Conservation (phyloP, 2,797 vertebrate genomes). For the Florisuga fusca region DNA sequence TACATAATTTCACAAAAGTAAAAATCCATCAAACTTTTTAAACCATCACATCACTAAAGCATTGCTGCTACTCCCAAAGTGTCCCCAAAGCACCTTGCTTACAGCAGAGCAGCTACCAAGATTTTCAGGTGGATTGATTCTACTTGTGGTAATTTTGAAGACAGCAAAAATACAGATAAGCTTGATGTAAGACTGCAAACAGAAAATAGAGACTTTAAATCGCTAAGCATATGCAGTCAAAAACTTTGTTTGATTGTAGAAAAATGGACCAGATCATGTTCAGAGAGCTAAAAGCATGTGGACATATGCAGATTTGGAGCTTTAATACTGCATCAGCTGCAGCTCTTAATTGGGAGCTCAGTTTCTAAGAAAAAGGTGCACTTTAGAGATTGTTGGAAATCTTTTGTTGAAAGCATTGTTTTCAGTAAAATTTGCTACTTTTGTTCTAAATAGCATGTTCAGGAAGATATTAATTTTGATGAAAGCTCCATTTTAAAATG, state of each 20-base stretch:
- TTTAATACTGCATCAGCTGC: neutral
- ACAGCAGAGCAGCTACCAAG: neutral
- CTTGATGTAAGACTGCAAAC: neutral
- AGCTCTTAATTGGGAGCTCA: neutral
- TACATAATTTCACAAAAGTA: neutral
- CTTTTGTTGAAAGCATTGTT: neutral
- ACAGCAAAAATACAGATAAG: neutral
- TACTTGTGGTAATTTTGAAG: neutral
- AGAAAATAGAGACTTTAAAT: neutral
- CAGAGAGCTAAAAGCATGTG: neutral
- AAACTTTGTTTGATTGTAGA: neutral
- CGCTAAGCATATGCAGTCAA: neutral
- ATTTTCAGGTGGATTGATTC: neutral
- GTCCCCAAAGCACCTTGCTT: neutral
- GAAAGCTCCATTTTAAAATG: neutral
- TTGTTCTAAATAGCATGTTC: neutral
- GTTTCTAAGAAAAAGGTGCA: neutral
- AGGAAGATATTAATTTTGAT: neutral
- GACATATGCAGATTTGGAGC: neutral
- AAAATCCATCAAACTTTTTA: neutral
- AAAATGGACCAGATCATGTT: fast-evolving
- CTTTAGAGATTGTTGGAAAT: neutral
- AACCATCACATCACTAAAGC: neutral
- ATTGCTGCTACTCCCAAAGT: neutral
- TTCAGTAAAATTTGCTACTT: neutral